phyloP scores from a whole-genome alignment of 2,888 invertebrate genomes.

The Ectemnius continuus region DNA sequence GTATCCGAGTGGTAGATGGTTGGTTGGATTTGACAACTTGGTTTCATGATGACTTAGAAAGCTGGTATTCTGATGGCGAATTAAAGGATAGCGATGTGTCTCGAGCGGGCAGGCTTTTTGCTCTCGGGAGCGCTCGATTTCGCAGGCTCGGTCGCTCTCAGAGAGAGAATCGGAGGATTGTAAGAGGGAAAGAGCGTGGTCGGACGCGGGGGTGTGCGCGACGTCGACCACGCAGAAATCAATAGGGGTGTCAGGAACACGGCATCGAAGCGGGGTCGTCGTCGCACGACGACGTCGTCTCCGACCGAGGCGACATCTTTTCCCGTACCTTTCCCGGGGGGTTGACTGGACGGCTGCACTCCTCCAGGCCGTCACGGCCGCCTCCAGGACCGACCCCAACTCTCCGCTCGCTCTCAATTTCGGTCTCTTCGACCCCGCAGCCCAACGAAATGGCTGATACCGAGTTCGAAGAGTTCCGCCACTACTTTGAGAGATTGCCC shows the following conservation, averaged over 20 bases:
- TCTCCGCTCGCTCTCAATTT: background rate
- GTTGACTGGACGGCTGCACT: conserved; percentile 53
- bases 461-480: conserved; percentile 95
- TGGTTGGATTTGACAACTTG: no score
- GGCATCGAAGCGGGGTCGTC: conserved; percentile 54
- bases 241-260: conserved; percentile 64
- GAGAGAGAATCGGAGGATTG: conserved; percentile 32
- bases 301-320: conserved; percentile 56
- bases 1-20: no score
- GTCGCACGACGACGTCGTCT: conserved; percentile 40
- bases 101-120: no score
- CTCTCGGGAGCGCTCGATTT: no score
- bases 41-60: no score
- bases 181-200: background rate
- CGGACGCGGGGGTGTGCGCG: conserved; percentile 61
- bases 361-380: conserved; percentile 56
- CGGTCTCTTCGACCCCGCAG: background rate
- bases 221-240: conserved; percentile 67
- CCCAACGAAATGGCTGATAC: conserved; percentile 88
- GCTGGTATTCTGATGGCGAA: no score
- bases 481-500: conserved; percentile 89
- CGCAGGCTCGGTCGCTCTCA: conserved; percentile 45
- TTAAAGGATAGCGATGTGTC: no score
- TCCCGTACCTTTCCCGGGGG: conserved; percentile 41
- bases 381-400: conserved; percentile 46